A percentile compares a stretch with the other conserved stretches of the same genome.
phyloP scores from a whole-genome alignment of 2,888 invertebrate species.

The Mythimna lalbum region DNA sequence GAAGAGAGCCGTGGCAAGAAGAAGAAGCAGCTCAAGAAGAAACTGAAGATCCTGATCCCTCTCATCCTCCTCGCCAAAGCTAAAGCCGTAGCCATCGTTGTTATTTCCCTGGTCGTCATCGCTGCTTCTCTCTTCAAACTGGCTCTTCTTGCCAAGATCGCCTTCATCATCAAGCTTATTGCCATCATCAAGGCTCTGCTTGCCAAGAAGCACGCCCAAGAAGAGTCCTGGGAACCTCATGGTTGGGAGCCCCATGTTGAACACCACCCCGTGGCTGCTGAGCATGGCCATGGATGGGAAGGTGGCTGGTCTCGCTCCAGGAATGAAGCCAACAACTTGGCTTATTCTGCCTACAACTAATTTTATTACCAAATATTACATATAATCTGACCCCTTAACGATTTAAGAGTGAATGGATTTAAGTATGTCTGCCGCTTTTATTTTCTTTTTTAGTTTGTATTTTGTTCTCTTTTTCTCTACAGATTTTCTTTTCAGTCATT shows the following conservation, averaged over 20 bases:
- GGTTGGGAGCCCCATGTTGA: conserved; percentile 75
- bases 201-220: conserved; percentile 81
- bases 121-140: conserved; percentile 93
- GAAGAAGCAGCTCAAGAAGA: conserved; percentile 92
- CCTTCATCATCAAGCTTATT: conserved; percentile 89
- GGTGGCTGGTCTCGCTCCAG: conserved; percentile 85
- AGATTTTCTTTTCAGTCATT: conserved; percentile 82
- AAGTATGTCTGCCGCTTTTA: conserved; percentile 62
- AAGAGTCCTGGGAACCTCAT: conserved; percentile 75
- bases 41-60: conserved; percentile 86
- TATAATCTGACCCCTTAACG: conserved; percentile 37
- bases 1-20: conserved; percentile 92
- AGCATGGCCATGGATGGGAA: conserved; percentile 81
- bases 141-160: conserved; percentile 94
- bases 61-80: conserved; percentile 91
- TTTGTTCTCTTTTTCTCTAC: conserved; percentile 55
- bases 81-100: conserved; percentile 92
- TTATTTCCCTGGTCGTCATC: conserved; percentile 92
- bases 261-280: conserved; percentile 72
- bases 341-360: conserved; percentile 85
- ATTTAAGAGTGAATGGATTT: conserved; percentile 74
- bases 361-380: conserved; percentile 70
- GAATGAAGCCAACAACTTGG: conserved; percentile 82
- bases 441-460: conserved; percentile 9
- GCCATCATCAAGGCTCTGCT: conserved; percentile 81